Base-by-base conservation (phyloP, 1,140 invertebrate genomes). In the Helicoverpa armigera region DNA sequence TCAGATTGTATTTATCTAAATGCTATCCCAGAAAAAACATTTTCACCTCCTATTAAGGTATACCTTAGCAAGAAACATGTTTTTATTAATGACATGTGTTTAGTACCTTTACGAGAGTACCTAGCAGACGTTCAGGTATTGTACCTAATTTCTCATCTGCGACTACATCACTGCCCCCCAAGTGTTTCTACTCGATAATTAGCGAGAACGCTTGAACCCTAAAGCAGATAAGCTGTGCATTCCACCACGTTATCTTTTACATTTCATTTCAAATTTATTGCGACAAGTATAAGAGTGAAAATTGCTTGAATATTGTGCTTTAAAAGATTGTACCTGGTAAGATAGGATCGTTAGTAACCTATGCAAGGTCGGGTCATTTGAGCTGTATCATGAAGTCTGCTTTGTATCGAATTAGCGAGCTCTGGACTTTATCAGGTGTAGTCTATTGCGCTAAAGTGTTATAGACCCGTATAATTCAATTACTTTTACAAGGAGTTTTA, bases 141-240 rank as follows among this genome's bases (percentile, higher is more conserved):
- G 43, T 73, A 35, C 70, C 29, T 73, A 73, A 12, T 73, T 43
- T 14, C 65, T 50, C 61, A 72, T 80, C 76, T 79, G 65, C n/a
- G 23, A n/a, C 5, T 72, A 63, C 31, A 53, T 85, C 85, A 79
- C 56, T 83, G 80, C 29, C 29, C 56, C 77, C 69, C 65, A 73
- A 74, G 53, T 79, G 75, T 80, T 79, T 84, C 73, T 78, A 82
- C 67, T 79, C 82, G 65, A 86, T 84, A 85, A 86, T 88, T 88
- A 88, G 82, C 82, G 79, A 83, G 83, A 82, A 84, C 84, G 82
- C 83, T 79, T 82, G 81, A 84, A 85, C 84, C 82, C 82, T 80
- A 83, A 65, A 85, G 83, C 79, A 82, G 80, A 86, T 84, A 84
- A 84, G 84, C 79, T 60, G 77, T 61, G 72, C 61, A 82, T 70